These are phyloP conservation scores for Pherbina coryleti DNA, from an alignment of 2,888 invertebrate species.

Conservation along the genomic window DNA sequence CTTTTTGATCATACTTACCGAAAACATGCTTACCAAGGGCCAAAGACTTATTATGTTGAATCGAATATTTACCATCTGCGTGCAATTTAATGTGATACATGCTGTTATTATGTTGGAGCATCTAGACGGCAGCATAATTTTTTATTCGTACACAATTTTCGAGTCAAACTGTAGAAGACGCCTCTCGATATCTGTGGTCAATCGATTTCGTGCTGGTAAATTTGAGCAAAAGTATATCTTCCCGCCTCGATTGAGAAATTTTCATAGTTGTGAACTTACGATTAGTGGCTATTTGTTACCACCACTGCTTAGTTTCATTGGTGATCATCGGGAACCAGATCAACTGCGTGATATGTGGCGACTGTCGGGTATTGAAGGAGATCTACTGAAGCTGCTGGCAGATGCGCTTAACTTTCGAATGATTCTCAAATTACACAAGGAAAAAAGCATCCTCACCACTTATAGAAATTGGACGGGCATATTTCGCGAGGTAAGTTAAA, in stretches of 20 bases:
- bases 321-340: conserved; percentile 47
- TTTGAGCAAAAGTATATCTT: conserved; percentile 46
- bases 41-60: neutral
- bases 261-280: conserved; percentile 50
- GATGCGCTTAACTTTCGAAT: conserved; percentile 52
- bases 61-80: conserved; percentile 9
- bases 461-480: conserved; percentile 50
- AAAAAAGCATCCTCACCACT: conserved; percentile 44
- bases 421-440: conserved; percentile 45
- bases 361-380: conserved; percentile 57
- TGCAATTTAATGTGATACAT: conserved; percentile 9
- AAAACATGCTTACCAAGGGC: neutral
- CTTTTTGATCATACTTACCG: conserved; percentile 29
- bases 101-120: conserved; percentile 12
- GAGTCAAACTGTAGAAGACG: conserved; percentile 24
- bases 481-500: conserved; percentile 49
- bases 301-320: conserved; percentile 53
- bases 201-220: conserved; percentile 44
- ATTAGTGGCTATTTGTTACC: conserved; percentile 53
- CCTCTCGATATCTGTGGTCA: conserved; percentile 44
- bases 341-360: conserved; percentile 44
- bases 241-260: conserved; percentile 44
- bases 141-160: conserved; percentile 16
- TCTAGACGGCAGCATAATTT: neutral
- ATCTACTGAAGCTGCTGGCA: conserved; percentile 54